Evolutionary conservation across 37 sponge, comb jelly and placozoan genomes (phyloP), one percentile per base, ranked within the genome.

Genomic region (Cladorhizidae sp.): DNA sequence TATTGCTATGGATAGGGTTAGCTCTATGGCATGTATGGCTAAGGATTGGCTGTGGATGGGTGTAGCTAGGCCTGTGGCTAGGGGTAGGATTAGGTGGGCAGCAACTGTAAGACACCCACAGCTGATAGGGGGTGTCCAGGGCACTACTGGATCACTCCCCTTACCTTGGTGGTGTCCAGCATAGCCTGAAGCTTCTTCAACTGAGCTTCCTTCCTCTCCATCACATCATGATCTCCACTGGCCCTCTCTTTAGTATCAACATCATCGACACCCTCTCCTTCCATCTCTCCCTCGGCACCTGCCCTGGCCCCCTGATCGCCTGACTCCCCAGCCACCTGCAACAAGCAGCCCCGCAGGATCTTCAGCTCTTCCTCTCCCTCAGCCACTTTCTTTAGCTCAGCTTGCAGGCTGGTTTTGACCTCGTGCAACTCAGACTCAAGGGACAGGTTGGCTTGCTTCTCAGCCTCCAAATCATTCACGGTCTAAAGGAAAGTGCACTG

Each of bases 121-220:
- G n/a, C 15, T 64, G 14, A 21, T 40, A 65, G 43, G 14, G 73
- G 56, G 17, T 6, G 12, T 41, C 43, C 26, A n/a, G n/a, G n/a
- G n/a, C n/a, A n/a, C n/a, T n/a, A n/a, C n/a, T n/a, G n/a, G 28
- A 52, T 12, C 1, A 28, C 67, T 21, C 14, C n/a, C 3, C 73
- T 37, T 38, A 81, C 92, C 74, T 82, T 93, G 15, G 93, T 81
- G 17, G 93, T 93, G 51, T 93, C 89, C 28, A 93, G 78, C 85
- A 93, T 85, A 25, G 89, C 78, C 39, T 88, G 83, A 57, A 93
- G 77, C 69, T 57, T 81, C 14, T 64, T 69, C 21, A 93, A 56
- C 70, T 78, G 51, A 23, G 59, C 74, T 40, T 74, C 31, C 39
- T 78, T 78, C 33, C 57, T 80, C 62, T 35, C 74, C 59, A 38